Evolutionary conservation across 2,797 vertebrate species (phyloP), one percentile per base, ranked within the genome.

Genomic region (Poecilia velifera): DNA sequence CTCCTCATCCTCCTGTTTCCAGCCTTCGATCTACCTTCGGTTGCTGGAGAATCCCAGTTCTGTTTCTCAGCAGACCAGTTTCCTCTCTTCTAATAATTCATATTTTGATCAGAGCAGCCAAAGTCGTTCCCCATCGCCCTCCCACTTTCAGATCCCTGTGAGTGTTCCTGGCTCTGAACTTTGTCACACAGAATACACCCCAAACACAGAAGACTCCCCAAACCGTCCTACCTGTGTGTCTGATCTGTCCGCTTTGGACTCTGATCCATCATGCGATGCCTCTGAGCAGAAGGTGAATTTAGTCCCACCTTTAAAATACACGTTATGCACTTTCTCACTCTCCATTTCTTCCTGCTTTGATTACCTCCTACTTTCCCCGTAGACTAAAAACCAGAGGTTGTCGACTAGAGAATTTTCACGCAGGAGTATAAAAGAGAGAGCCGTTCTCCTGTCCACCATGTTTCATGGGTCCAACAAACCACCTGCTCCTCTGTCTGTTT

Each of bases 361-460:
- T 13, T 20, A 14, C 72, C 70, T 1, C 62, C 74, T 53, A 72
- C 62, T 88, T 76, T 79, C 4, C n/a, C 68, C 86, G 71, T 95
- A 98, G 98, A 97, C 92, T 89, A 97, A 96, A 93, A 90, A 91
- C 78, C 95, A 96, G 91, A 93, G 85, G 73, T 73, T 95, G 90
- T 94, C 97, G 14, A 89, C 96, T 87, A 96, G 95, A 91, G 97
- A 97, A 53, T 98, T 98, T 93, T 95, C 95, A 90, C 95, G 93
- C 93, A 97, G 95, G 94, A 98, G 96, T 85, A 97, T 99, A 91
- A 98, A 97, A 89, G 97, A 99, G 84, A 96, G 97, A 81, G 98
- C 97, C 0, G 94, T 93, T 83, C 96, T 97, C 84, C 96, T 99
- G 59, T 97, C 96, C 81, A 96, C 96, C 83, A 95, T 98, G 96